Base-by-base conservation (phyloP, 2,888 invertebrate genomes). In the Pedicia rivosa region DNA sequence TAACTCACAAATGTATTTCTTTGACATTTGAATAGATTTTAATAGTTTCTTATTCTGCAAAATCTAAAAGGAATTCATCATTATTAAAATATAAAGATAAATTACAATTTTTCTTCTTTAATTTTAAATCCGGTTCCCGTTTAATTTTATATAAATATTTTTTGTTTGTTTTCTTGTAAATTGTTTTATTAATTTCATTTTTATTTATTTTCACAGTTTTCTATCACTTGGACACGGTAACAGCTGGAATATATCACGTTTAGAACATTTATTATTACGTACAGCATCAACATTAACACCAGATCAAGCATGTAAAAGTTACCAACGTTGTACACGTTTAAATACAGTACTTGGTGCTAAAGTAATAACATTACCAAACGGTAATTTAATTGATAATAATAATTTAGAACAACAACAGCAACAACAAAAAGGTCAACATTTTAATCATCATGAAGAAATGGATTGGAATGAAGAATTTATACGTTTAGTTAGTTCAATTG, bases 261-360 rank as follows among this genome's bases (percentile, higher is more conserved):
- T 92, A 9, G 84, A 87, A 52, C 80, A 84, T 40, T 77, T 83
- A 46, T 68, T 92, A 43, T 63, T 81, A 14, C 69, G 75, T 9
- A 80, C 88, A 0, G 77, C 88, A 2, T 80, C 80, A 42, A 72
- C 77, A 40, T 66, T 91, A 25, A 74, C 80, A 1, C 74, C 86
- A 0, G 86, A 88, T 43, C 80, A 82, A 53, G 78, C 84, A 1
- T 88, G 90, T 54, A 72, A 74, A 39, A 78, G 84, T 42, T 87
- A 87, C 44, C 62, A 62, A 43, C 52, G 62, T 10, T 47, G 63
- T 54, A 46, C 59, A 48, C 50, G 61, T 1, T 43, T 62, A 9
- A 59, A 61, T 37, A 54, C 60, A 1, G 59, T 62, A 8, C 43
- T 62, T 10, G 59, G 57, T 35, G 54, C 60, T 8, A 61, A 62